These are phyloP conservation scores for Ectropis crepuscularia DNA, from an alignment of 2,888 invertebrate genomes.

Conservation along the genomic window DNA sequence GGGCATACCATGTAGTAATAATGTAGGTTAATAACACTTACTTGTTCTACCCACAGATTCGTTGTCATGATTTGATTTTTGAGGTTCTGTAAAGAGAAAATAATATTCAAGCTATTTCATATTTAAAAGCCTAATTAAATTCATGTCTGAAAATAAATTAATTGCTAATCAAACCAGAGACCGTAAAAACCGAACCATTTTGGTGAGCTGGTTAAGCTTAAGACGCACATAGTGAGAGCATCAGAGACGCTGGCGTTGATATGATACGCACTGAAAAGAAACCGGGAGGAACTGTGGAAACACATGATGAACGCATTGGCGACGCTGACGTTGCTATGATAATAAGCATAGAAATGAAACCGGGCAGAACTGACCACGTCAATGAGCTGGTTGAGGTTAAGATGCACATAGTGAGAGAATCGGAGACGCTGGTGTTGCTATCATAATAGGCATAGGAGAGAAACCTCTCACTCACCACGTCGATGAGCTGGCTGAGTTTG, in stretches of 20 bases:
- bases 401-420: conserved; percentile 53
- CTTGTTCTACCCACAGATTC: conserved; percentile 94
- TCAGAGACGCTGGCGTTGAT: conserved; percentile 19
- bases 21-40: conserved; percentile 39
- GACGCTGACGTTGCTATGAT: not conserved
- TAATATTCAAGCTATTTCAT: not conserved
- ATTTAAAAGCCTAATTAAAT: too few species aligned
- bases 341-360: not conserved
- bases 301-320: conserved; percentile 6
- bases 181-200: too few species aligned
- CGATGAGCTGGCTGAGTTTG: conserved; percentile 97
- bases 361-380: conserved; percentile 93
- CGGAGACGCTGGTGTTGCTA: conserved; percentile 17
- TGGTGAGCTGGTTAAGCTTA: conserved; percentile 71
- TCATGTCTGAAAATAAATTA: too few species aligned
- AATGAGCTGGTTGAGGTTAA: conserved; percentile 97
- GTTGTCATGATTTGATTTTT: conserved; percentile 98
- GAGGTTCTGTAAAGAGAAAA: conserved; percentile 89
- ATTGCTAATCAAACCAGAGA: too few species aligned
- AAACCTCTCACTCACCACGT: conserved; percentile 91
- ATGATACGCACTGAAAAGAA: too few species aligned
- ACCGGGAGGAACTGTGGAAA: too few species aligned
- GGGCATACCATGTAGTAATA: not conserved
- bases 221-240: conserved; percentile 75
- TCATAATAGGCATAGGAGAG: too few species aligned